Conservation (phyloP, 1,140 invertebrate genomes). For the Coboldia fuscipes region DNA sequence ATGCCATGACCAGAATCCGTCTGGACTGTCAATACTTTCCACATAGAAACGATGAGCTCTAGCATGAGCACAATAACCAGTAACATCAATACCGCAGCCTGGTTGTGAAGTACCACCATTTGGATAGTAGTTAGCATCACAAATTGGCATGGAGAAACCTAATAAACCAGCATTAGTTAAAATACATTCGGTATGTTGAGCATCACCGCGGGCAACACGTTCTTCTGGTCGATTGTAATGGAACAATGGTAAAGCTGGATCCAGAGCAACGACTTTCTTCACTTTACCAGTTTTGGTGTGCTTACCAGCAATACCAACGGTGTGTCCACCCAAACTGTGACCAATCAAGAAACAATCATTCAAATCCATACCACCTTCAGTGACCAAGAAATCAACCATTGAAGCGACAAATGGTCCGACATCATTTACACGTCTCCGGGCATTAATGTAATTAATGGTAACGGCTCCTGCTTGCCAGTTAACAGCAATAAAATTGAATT, state of each 20-base stretch:
- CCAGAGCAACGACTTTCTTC: constrained; percentile 18
- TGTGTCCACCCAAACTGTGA: constrained; percentile 21
- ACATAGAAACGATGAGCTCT: constrained; percentile 13
- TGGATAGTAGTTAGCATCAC: constrained; percentile 29
- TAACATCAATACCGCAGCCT: background rate
- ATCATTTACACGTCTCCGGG: constrained; percentile 13
- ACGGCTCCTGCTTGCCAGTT: constrained; percentile 35
- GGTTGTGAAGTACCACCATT: constrained; percentile 22
- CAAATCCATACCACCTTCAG: constrained; percentile 11
- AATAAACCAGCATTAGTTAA: constrained; percentile 25
- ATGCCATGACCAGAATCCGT: background rate
- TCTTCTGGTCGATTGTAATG: background rate
- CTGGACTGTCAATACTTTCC: constrained; percentile 6
- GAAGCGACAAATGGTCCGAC: constrained; percentile 15
- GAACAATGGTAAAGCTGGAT: constrained; percentile 16
- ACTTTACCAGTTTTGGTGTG: constrained; percentile 14
- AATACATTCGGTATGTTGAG: constrained; percentile 14
- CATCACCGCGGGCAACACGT: constrained; percentile 13
- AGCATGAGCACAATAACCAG: constrained; percentile 8
- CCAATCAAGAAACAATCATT: constrained; percentile 17
- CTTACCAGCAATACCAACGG: constrained; percentile 18
- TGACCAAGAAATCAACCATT: constrained; percentile 18
- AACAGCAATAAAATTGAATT: constrained; percentile 36
- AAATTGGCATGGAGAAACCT: constrained; percentile 19
- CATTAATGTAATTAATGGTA: constrained; percentile 24